A percentile compares a stretch with the other conserved stretches of the same genome.
Evolutionary conservation across 2,797 vertebrate species (phyloP).

Genomic region (Hippoglossus hippoglossus): DNA sequence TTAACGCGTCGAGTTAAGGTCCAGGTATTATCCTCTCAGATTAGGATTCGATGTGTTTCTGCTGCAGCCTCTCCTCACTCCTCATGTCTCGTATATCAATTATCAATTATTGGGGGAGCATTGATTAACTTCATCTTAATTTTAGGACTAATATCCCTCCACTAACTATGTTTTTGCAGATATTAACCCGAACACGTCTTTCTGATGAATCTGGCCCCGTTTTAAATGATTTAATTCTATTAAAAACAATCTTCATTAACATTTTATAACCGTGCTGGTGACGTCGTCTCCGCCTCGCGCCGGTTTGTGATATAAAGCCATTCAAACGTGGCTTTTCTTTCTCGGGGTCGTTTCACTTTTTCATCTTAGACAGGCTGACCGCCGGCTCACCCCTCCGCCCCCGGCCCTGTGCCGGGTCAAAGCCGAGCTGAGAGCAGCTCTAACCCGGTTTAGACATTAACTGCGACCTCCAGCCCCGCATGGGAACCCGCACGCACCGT

Average conservation of each 20-base stretch:
- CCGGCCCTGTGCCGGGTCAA: constrained; percentile 76
- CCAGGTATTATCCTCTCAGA: background rate
- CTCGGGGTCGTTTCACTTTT: constrained; percentile 82
- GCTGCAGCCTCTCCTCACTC: background rate
- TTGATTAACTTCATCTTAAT: constrained; percentile 15
- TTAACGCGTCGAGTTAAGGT: background rate
- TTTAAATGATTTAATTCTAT: too few species aligned
- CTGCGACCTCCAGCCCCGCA: constrained; percentile 66
- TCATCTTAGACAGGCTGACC: constrained; percentile 85
- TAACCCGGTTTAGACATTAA: constrained; percentile 84
- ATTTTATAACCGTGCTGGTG: too few species aligned
- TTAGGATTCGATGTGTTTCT: background rate
- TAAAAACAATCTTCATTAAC: too few species aligned
- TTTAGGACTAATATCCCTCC: too few species aligned
- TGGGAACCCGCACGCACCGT: constrained; percentile 41
- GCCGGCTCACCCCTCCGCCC: constrained; percentile 79
- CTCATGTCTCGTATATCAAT: background rate
- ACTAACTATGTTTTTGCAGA: too few species aligned
- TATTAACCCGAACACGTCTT: too few species aligned
- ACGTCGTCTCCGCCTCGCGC: too few species aligned
- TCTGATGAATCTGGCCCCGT: too few species aligned
- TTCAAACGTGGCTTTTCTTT: constrained; percentile 78
- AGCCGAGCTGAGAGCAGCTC: constrained; percentile 77
- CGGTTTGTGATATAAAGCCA: constrained; percentile 57
- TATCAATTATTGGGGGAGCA: constrained; percentile 16